Evolutionary conservation across 1,140 invertebrate genomes (phyloP).

Genomic region (Drosophila yakuba): DNA sequence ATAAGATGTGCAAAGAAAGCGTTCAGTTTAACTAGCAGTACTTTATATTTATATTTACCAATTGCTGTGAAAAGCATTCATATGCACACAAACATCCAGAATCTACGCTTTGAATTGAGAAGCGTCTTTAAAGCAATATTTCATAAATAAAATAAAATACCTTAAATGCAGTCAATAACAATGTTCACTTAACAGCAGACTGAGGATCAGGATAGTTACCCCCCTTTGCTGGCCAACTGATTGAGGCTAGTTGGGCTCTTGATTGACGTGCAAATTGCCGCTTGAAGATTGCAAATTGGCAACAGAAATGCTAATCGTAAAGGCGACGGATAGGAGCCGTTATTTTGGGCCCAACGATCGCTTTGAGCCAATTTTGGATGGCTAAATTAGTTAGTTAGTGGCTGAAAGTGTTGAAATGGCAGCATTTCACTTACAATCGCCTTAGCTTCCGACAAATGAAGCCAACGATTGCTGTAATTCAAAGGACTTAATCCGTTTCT

Average conservation of each 20-base stretch:
- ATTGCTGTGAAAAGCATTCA: no score
- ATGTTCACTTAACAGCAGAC: not conserved
- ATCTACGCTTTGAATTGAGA: no score
- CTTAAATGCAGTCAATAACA: no score
- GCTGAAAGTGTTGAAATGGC: conserved; percentile 56
- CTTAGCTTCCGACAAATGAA: conserved; percentile 71
- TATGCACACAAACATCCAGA: no score
- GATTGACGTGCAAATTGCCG: conserved; percentile 30
- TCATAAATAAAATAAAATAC: no score
- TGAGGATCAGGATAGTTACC: not conserved
- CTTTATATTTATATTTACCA: no score
- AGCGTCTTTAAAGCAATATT: no score
- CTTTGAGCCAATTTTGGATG: not conserved
- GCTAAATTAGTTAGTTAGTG: conserved; percentile 12
- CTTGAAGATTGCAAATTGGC: conserved; percentile 34
- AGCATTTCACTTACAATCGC: conserved; percentile 51
- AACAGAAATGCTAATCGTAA: conserved; percentile 24
- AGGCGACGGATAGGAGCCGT: conserved; percentile 3
- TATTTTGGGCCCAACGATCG: conserved; percentile 26
- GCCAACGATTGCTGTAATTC: conserved; percentile 7
- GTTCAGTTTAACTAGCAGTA: no score
- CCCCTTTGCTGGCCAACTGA: conserved; percentile 1
- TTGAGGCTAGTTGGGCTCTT: conserved; percentile 11
- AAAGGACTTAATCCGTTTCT: conserved; percentile 36
- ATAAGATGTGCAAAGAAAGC: no score